phyloP scores from a whole-genome alignment of 2,888 invertebrate genomes.

The Rapana venosa region DNA sequence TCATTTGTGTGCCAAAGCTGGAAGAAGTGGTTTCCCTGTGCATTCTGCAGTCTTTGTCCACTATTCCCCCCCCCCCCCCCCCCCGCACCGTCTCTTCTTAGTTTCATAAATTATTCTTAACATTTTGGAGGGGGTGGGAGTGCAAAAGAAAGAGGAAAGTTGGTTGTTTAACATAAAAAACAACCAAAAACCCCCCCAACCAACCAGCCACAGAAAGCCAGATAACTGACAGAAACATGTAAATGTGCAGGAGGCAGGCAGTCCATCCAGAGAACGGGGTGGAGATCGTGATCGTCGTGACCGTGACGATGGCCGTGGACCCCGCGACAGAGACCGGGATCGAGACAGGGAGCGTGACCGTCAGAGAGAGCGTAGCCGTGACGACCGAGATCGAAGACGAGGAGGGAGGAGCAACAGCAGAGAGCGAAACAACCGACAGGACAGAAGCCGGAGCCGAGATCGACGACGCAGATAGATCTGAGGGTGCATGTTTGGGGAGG shows the following conservation, averaged over 20 bases:
- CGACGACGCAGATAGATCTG: slow-evolving; percentile 36
- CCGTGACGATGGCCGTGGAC: slow-evolving; percentile 33
- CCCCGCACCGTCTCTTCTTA: too few relatives aligned
- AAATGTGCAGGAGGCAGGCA: slow-evolving; percentile 21
- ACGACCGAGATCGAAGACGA: slow-evolving; percentile 37
- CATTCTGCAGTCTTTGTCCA: too few relatives aligned
- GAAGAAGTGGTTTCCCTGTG: too few relatives aligned
- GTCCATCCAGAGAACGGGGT: slow-evolving; percentile 44
- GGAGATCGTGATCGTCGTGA: slow-evolving; percentile 54
- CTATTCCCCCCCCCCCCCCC: too few relatives aligned
- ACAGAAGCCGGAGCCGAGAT: slow-evolving; percentile 42
- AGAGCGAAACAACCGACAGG: slow-evolving; percentile 32
- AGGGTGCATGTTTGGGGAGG: not conserved
- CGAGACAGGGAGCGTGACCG: slow-evolving; percentile 36
- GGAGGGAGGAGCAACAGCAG: slow-evolving; percentile 37
- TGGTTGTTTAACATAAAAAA: too few relatives aligned
- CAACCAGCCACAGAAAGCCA: too few relatives aligned
- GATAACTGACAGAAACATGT: too few relatives aligned
- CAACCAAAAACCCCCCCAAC: too few relatives aligned
- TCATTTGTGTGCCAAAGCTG: too few relatives aligned
- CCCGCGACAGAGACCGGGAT: slow-evolving; percentile 38
- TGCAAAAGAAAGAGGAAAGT: too few relatives aligned
- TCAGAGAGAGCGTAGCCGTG: slow-evolving; percentile 40
- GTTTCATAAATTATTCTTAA: too few relatives aligned
- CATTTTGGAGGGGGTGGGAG: too few relatives aligned